Evolutionary conservation across 1,140 invertebrate genomes (phyloP), one percentile per base, ranked within the genome.

Genomic region (Aphidius ervi): DNA sequence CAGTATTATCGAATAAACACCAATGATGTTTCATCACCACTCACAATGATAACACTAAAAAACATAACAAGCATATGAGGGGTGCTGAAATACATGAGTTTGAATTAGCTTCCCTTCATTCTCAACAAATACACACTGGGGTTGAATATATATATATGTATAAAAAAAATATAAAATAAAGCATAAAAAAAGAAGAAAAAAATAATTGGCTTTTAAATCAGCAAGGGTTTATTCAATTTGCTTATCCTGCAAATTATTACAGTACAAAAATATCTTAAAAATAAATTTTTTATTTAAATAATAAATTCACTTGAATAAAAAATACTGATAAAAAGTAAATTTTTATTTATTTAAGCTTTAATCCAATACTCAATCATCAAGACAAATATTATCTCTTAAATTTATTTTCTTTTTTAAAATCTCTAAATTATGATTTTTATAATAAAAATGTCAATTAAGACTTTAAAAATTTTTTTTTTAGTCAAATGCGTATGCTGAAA

Each of bases 1-100:
- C 48, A 61, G 56, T 61, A 46, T 61, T 61, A 50, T 56, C 59
- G 56, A 61, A 61, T 61, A 56, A 61, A 61, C 46, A 50, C 40
- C 37, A 16, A 53, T 60, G 59, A 60, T 55, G 59, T 60, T 60
- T 54, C 47, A 60, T 55, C 59, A 40, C 6, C 31, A 37, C 9
- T 42, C 6, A 54, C 10, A 9, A 41, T 10, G 39, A 42, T 6
- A 5, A 9, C 5, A 16, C n/a, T 42, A n/a, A 20, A 31, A 31
- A 42, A 20, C 52, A 31, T 55, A 9, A 46, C 50, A 10, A 7
- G 2, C 16, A 50, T 46, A 10, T 47, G 6, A 8, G 56, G 46
- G 37, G 20, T 37, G 16, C 4, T 20, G 31, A 45, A 23, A 46
- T 5, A 60, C 52, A 60, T 55, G 43, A 46, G 43, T 60, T 55